These are phyloP conservation scores for Chionoecetes opilio DNA, from an alignment of 1,140 invertebrate species.

Conservation along the genomic window DNA sequence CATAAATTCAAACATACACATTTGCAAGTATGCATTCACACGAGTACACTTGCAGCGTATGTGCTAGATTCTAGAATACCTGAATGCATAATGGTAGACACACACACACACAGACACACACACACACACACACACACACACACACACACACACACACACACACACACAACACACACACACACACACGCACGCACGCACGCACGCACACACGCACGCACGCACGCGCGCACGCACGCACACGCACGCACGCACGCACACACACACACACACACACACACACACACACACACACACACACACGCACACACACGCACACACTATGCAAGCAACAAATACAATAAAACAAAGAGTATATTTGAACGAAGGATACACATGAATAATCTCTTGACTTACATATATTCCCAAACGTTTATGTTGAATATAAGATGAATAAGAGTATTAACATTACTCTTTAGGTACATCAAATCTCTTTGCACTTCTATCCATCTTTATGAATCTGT, in stretches of 20 bases:
- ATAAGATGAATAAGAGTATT: no score
- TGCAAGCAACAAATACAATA: not conserved
- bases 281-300: slow-evolving; percentile 23
- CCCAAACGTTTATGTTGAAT: no score
- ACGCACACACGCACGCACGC: no score
- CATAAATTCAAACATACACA: no score
- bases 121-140: no score
- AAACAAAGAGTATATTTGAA: not conserved
- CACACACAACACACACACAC: not conserved
- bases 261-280: slow-evolving; percentile 27
- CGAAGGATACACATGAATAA: not conserved
- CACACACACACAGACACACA: no score
- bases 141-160: no score
- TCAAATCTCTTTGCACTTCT: not conserved
- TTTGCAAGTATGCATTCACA: no score
- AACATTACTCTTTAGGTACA: no score
- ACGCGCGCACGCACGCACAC: not conserved
- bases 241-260: not conserved
- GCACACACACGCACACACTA: slow-evolving; percentile 2
- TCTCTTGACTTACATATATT: not conserved
- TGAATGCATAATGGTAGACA: no score
- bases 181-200: not conserved
- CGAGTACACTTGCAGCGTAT: no score
- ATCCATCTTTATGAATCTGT: not conserved
- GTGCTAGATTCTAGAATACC: no score